These are phyloP conservation scores for Mionectes olivaceus DNA, from an alignment of 2,797 vertebrate species.

Conservation along the genomic window DNA sequence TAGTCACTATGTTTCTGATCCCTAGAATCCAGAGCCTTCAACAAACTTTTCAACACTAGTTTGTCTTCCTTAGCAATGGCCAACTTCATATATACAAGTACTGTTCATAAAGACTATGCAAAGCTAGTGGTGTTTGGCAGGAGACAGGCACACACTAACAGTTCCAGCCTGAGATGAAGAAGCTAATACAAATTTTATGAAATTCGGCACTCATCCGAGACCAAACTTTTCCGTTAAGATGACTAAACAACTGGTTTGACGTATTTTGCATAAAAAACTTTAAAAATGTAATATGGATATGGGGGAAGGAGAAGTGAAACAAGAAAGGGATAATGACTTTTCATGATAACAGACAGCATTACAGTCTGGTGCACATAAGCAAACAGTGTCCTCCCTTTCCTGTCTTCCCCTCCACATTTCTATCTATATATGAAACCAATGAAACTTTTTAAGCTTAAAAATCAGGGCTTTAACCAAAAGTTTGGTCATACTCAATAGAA, in stretches of 20 bases:
- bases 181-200: neutral
- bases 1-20: neutral
- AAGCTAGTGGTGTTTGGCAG: neutral
- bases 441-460: neutral
- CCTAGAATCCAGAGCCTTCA: neutral
- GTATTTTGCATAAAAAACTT: conserved; percentile 50
- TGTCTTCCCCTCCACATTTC: neutral
- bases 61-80: neutral
- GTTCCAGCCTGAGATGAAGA: neutral
- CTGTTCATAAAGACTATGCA: neutral
- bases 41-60: neutral
- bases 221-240: conserved; percentile 43
- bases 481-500: neutral
- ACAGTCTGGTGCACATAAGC: neutral
- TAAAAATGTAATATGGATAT: neutral
- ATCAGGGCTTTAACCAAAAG: neutral
- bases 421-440: neutral
- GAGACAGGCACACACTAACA: neutral
- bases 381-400: neutral
- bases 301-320: conserved; percentile 64
- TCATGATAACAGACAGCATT: neutral
- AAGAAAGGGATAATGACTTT: conserved; percentile 35
- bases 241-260: conserved; percentile 6
- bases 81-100: neutral
- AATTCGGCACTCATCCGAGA: neutral